A percentile compares a stretch with the other conserved stretches of the same genome.
Conservation (phyloP, 2,113 vertebrate species). For the human (Homo sapiens) region DNA sequence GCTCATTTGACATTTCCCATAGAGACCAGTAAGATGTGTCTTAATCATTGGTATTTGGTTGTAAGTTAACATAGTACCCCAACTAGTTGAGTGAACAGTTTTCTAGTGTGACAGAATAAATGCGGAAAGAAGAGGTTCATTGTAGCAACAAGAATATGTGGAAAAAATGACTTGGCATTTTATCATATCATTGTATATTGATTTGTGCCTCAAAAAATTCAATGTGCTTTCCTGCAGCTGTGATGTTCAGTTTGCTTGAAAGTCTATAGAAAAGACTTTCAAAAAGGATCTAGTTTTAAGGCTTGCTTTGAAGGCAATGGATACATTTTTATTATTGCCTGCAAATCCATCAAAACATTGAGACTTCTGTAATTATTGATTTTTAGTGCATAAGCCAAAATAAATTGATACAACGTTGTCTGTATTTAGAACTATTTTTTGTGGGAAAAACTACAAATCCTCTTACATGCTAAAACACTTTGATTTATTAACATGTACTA, state of each 20-base stretch:
- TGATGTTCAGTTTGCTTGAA: conserved; percentile 67
- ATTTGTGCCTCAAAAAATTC: conserved; percentile 73
- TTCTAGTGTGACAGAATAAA: neutral
- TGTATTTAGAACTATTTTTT: neutral
- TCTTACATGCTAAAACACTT: neutral
- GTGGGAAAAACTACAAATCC: neutral
- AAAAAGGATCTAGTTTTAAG: conserved; percentile 15
- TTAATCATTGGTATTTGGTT: neutral
- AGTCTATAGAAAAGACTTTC: neutral
- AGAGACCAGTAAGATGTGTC: neutral
- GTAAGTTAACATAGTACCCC: neutral
- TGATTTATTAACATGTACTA: neutral
- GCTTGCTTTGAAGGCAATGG: neutral
- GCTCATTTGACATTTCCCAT: neutral
- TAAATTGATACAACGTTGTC: neutral
- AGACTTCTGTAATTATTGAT: neutral
- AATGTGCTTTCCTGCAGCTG: neutral
- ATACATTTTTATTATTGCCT: conserved; percentile 28
- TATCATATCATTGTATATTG: conserved; percentile 57
- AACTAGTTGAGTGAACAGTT: neutral
- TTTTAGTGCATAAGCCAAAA: conserved; percentile 28
- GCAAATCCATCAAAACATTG: neutral
- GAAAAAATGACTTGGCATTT: conserved; percentile 62
- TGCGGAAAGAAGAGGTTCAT: conserved; percentile 37
- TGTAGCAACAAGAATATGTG: neutral